Base-by-base conservation (phyloP, 2,113 vertebrate genomes). In the Microtus montanus region DNA sequence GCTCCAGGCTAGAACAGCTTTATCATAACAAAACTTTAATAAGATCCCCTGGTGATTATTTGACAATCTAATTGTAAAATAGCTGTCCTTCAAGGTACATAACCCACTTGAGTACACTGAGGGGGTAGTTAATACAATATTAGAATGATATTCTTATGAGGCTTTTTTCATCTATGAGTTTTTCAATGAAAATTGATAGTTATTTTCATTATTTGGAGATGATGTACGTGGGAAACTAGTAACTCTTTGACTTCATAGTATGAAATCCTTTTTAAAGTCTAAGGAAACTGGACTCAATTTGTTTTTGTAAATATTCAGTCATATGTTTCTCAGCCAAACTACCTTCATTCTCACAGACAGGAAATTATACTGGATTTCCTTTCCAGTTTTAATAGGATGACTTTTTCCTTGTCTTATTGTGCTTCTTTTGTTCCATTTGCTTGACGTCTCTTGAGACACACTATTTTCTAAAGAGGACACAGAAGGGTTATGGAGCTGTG, bases 181-280 rank as follows among this genome's bases (percentile, higher is more conserved):
- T 80, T 92, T 93, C 19, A 90, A 92, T 82, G 35, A 86, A 90
- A 95, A 86, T 66, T 20, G 79, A 3, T 3, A 58, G 33, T 75
- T 95, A 58, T n/a, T 75, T 95, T 54, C 3, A 77, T 75, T 89
- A 38, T 92, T 38, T 82, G 66, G 90, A 58, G 49, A 73, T 66
- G 38, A 90, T 82, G 26, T 61, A 5, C 10, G 15, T 1, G 0
- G 80, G 41, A 95, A 92, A 64, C 26, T 75, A 80, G 1, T 13
- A 84, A 70, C 13, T 71, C 83, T 26, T n/a, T 95, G 58, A 82
- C 35, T 20, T 88, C 33, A 80, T 14, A 52, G 35, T 58, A 47
- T 28, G 87, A 90, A 93, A 66, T 80, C 52, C 28, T 63, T 90
- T 91, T 73, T 19, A 64, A 73, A 49, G 19, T 82, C 2, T 87